Conservation (phyloP, 2,888 invertebrate genomes). For the Palloptera scutellata region DNA sequence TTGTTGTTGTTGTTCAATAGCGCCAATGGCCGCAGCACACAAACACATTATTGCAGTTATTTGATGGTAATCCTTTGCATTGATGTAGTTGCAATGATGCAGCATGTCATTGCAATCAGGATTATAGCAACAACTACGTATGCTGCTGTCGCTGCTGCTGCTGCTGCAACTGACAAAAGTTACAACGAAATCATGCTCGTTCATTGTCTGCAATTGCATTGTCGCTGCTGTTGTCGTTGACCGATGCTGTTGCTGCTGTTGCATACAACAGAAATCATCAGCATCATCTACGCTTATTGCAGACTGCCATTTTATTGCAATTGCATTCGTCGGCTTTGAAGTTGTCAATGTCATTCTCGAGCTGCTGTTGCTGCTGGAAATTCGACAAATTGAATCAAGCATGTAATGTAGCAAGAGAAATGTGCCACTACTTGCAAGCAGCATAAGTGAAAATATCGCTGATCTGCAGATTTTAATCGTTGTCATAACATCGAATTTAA, state of each 20-base stretch:
- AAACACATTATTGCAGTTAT: background rate
- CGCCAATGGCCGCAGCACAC: background rate
- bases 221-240: slow-evolving; percentile 4
- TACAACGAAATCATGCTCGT: background rate
- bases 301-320: too few relatives aligned
- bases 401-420: too few relatives aligned
- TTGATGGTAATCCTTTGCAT: background rate
- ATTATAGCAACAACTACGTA: background rate
- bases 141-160: slow-evolving; percentile 9
- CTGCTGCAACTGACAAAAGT: slow-evolving; percentile 21
- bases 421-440: too few relatives aligned
- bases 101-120: slow-evolving; percentile 5
- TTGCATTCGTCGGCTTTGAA: too few relatives aligned
- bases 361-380: slow-evolving; percentile 2
- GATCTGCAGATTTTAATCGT: background rate
- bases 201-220: slow-evolving; percentile 6
- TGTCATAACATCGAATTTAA: slow-evolving; percentile 11
- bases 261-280: background rate
- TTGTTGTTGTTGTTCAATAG: background rate
- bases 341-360: slow-evolving; percentile 8
- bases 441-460: too few relatives aligned
- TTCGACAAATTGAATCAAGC: too few relatives aligned
- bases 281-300: too few relatives aligned
- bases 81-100: slow-evolving; percentile 3
- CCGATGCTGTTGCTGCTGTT: background rate